Percentiles rank a stretch among this genome's conserved stretches.
Evolutionary conservation across 2,888 invertebrate species (phyloP).

Genomic region (Candidula unifasciata): DNA sequence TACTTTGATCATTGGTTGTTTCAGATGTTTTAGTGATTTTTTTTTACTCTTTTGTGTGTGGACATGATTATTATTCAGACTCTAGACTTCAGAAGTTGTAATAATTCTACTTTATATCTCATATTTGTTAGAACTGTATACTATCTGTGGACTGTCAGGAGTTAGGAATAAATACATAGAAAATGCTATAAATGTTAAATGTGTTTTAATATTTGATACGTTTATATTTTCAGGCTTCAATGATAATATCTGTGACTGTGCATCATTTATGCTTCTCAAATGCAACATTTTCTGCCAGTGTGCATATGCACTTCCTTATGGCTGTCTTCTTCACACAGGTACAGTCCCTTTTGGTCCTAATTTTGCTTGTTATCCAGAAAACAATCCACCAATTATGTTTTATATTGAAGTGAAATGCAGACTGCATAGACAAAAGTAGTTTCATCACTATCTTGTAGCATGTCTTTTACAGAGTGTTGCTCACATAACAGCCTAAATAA

Average conservation of each 20-base stretch:
- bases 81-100: no score
- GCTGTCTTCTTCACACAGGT: conserved; percentile 74
- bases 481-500: no score
- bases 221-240: conserved; percentile 60
- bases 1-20: no score
- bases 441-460: no score
- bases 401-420: not conserved
- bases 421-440: not conserved
- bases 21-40: no score
- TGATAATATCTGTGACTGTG: conserved; percentile 66
- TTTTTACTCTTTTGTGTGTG: no score
- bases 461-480: no score
- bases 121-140: no score
- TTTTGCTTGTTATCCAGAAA: not conserved
- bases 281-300: conserved; percentile 73
- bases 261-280: conserved; percentile 70
- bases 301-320: conserved; percentile 75
- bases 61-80: no score
- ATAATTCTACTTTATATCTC: no score
- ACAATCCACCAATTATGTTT: not conserved
- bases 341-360: not conserved
- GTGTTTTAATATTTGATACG: not conserved
- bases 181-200: not conserved
- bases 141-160: no score
- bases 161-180: not conserved